Evolutionary conservation across 1,140 invertebrate genomes (phyloP).

Genomic region (Mactra quadrangularis): DNA sequence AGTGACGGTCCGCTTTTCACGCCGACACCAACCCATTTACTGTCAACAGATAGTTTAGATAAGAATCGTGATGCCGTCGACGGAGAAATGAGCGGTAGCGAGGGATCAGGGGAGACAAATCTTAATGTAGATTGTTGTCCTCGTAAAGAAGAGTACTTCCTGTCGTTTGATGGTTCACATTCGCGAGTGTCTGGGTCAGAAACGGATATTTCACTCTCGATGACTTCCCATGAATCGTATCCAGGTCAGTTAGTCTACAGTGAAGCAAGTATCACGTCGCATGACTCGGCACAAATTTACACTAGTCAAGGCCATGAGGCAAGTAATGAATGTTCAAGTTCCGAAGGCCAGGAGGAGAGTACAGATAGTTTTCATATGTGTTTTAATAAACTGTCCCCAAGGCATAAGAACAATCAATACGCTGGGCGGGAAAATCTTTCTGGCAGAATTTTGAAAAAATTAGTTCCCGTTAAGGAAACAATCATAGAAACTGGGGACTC

Average conservation of each 20-base stretch:
- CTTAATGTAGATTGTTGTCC: slow-evolving; percentile 75
- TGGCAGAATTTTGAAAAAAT: slow-evolving; percentile 32
- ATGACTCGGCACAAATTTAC: slow-evolving; percentile 55
- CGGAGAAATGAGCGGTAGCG: slow-evolving; percentile 65
- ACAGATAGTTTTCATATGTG: slow-evolving; percentile 80
- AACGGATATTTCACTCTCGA: slow-evolving; percentile 73
- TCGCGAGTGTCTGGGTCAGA: slow-evolving; percentile 70
- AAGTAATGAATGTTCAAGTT: slow-evolving; percentile 64
- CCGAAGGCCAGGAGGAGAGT: slow-evolving; percentile 71
- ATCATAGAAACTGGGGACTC: slow-evolving; percentile 37
- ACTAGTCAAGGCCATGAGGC: slow-evolving; percentile 63
- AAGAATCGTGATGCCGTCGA: slow-evolving; percentile 61
- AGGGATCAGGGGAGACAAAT: slow-evolving; percentile 69
- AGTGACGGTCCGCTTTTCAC: slow-evolving; percentile 80
- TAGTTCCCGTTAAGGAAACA: slow-evolving; percentile 49
- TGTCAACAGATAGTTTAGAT: slow-evolving; percentile 75
- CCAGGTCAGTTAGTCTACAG: slow-evolving; percentile 64
- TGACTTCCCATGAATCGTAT: slow-evolving; percentile 71
- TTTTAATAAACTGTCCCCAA: slow-evolving; percentile 59
- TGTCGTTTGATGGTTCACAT: slow-evolving; percentile 78
- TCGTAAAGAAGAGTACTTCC: slow-evolving; percentile 78
- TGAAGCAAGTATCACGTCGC: slow-evolving; percentile 28
- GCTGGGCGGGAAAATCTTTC: slow-evolving; percentile 48
- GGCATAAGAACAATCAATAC: slow-evolving; percentile 44
- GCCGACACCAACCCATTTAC: slow-evolving; percentile 68